A percentile compares a stretch with the other conserved stretches of the same genome.
These are phyloP conservation scores for Diplodus puntazzo DNA, from an alignment of 2,797 vertebrate species.

Conservation along the genomic window DNA sequence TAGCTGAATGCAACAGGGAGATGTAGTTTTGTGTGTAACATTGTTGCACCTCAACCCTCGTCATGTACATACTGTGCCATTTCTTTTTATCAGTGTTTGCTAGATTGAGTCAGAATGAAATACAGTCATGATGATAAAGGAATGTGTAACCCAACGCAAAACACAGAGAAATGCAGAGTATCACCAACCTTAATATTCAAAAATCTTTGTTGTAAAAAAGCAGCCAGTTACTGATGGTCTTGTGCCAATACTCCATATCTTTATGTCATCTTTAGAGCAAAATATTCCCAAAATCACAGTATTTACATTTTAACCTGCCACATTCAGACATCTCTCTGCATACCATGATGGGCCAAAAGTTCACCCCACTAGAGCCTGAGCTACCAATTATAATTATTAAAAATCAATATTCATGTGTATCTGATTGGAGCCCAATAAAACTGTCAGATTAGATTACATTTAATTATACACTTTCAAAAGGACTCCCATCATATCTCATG, in stretches of 20 bases:
- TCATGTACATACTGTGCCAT: not conserved
- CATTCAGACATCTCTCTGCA: not conserved
- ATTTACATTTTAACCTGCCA: not conserved
- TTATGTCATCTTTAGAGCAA: not conserved
- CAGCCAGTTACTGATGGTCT: not conserved
- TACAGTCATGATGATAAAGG: not conserved
- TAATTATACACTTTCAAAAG: not conserved
- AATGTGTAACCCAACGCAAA: not conserved
- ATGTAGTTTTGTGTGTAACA: not conserved
- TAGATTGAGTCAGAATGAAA: not conserved
- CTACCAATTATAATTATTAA: not conserved
- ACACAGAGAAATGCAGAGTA: not conserved
- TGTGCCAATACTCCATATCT: not conserved
- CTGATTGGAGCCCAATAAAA: conserved; percentile 1
- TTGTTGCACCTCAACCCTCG: not conserved
- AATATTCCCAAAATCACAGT: not conserved
- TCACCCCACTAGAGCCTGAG: not conserved
- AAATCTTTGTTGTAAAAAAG: not conserved
- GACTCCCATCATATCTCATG: not conserved
- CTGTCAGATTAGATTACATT: conserved; percentile 1
- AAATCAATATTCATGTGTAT: not conserved
- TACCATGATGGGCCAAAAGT: not conserved
- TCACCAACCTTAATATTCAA: not conserved
- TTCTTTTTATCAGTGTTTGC: not conserved
- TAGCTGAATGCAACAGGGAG: not conserved